Base-by-base conservation (phyloP, 2,888 invertebrate genomes). In the Thysanoteuthis rhombus region DNA sequence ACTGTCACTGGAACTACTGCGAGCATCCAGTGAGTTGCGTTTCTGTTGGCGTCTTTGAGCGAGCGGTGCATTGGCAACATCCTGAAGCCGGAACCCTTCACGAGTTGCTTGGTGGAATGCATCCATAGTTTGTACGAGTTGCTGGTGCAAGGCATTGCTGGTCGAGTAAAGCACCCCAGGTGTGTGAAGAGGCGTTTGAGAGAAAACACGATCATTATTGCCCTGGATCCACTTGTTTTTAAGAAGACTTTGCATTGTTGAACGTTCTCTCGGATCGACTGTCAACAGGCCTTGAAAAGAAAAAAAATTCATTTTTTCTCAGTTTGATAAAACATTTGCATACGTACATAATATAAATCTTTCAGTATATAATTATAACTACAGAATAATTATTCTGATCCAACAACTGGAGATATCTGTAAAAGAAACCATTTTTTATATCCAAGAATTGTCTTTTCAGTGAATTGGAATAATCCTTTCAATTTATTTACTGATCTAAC, bases 81-180 rank as follows among this genome's bases (percentile, higher is more conserved):
- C 98, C 96, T 98, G 97, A 94, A 98, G 97, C 92, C 98, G 97
- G 96, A 98, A 98, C n/a, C 98, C 98, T 96, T 98, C 98, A 38
- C 98, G 97, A 93, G 98, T 98, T 0, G 98, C 98, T 96, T 97
- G 97, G 95, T 98, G 98, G 97, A 98, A 98, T 90, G 98, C 98
- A 95, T 97, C 97, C 96, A 98, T 97, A 0, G 98, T 98, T 89
- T 97, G 98, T 95, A 98, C 97, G 94, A 98, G 97, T 93, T 97
- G 97, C 90, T 97, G 97, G 95, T 97, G 97, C n/a, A 98, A 97
- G 0, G 97, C 96, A 52, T 97, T 96, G 93, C 97, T 95, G 36
- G 96, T 96, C 36, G 97, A 96, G 94, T 97, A 97, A 12, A 98
- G 97, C 32, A 98, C 97, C 94, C 98, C 98, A 0, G 98, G 98